A percentile compares a stretch with the other conserved stretches of the same genome.
Conservation (phyloP, 2,113 vertebrate species). For the Dasyprocta punctata region DNA sequence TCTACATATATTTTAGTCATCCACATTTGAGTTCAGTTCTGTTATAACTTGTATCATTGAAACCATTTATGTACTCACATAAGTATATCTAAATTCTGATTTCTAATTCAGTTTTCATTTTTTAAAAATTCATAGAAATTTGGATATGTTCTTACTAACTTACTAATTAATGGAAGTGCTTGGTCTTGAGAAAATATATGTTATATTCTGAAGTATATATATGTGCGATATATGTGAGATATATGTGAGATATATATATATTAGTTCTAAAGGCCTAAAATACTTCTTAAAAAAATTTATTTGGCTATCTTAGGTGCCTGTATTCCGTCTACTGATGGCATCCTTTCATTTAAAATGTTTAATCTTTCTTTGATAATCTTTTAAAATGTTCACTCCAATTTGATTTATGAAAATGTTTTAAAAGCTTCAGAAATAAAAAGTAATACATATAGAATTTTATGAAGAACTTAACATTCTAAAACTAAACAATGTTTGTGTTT, state of each 20-base stretch:
- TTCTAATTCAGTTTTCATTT: constrained; percentile 21
- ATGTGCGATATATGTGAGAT: too few species aligned
- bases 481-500: constrained; percentile 1
- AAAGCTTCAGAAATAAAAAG: constrained; percentile 67
- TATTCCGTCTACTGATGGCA: background rate
- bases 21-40: background rate
- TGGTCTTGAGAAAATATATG: background rate
- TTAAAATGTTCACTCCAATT: constrained; percentile 30
- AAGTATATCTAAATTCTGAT: constrained; percentile 26
- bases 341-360: constrained; percentile 65
- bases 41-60: background rate
- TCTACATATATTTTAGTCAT: background rate
- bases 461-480: constrained; percentile 29
- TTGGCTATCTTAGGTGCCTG: background rate
- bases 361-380: constrained; percentile 10
- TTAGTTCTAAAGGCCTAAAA: background rate
- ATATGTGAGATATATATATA: too few species aligned
- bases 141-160: constrained; percentile 2
- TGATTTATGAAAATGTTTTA: constrained; percentile 54
- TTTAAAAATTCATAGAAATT: constrained; percentile 28
- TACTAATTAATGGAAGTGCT: background rate
- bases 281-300: background rate
- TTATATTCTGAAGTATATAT: too few species aligned
- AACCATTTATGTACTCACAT: background rate
- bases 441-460: constrained; percentile 68